A percentile compares a stretch with the other conserved stretches of the same genome.
These are phyloP conservation scores for Cephus nigrinus DNA, from an alignment of 2,888 invertebrate genomes.

Conservation along the genomic window DNA sequence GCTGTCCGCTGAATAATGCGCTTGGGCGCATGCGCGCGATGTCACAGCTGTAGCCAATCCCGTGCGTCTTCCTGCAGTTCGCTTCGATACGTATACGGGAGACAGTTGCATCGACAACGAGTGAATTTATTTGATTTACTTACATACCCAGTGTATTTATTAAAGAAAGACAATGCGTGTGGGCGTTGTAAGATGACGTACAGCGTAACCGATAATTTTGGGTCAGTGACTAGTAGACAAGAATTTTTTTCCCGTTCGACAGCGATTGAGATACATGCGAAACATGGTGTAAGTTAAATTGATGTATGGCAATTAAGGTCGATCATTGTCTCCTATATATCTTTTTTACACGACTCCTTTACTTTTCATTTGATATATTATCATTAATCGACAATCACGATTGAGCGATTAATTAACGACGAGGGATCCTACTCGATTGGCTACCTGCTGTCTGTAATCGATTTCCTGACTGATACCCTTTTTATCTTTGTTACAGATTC, in stretches of 20 bases:
- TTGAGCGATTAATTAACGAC: not conserved
- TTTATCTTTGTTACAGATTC: not conserved
- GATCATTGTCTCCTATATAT: not conserved
- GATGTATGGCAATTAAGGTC: not conserved
- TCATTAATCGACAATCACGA: not conserved
- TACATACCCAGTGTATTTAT: not conserved
- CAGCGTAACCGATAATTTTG: slow-evolving; percentile 39
- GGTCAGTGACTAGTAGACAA: slow-evolving; percentile 46
- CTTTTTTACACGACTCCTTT: not conserved
- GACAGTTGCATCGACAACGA: not conserved
- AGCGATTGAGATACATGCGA: not conserved
- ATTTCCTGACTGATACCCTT: not conserved
- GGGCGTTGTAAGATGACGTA: slow-evolving; percentile 22
- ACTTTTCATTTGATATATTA: not conserved
- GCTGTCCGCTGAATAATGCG: not conserved
- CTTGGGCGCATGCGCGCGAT: not conserved
- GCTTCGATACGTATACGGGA: not conserved
- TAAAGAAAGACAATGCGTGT: slow-evolving; percentile 35
- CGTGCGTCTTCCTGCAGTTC: not conserved
- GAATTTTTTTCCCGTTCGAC: slow-evolving; percentile 6
- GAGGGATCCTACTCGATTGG: not conserved
- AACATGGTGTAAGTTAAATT: not conserved
- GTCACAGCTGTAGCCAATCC: not conserved
- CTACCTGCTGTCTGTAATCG: not conserved
- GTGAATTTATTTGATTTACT: not conserved